phyloP scores from a whole-genome alignment of 1,140 invertebrate species.

The Ganaspis sp. region DNA sequence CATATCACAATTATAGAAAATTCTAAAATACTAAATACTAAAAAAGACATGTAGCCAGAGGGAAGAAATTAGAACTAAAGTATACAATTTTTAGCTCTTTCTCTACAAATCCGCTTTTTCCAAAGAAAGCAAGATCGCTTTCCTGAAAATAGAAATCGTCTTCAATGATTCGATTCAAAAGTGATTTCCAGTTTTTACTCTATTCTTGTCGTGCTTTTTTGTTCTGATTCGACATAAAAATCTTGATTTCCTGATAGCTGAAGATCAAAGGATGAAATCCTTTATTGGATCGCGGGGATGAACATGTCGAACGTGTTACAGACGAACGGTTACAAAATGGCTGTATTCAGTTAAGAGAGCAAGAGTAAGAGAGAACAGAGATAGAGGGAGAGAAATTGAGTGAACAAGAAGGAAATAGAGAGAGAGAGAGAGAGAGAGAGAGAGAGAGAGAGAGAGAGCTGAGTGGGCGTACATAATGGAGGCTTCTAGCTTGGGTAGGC shows the following conservation, averaged over 20 bases:
- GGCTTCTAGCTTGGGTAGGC: constrained; percentile 66
- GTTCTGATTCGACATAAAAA: constrained; percentile 3
- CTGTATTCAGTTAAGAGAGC: constrained; percentile 66
- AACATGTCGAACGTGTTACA: constrained; percentile 53
- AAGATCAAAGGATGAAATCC: constrained; percentile 53
- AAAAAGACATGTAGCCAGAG: too few species aligned
- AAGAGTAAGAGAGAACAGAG: background rate
- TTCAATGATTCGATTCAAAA: background rate
- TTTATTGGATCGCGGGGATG: constrained; percentile 52
- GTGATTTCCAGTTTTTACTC: background rate
- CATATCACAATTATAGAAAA: too few species aligned
- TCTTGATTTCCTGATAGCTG: constrained; percentile 31
- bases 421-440: too few species aligned
- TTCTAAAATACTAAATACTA: too few species aligned
- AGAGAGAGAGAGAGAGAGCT: constrained; percentile 31
- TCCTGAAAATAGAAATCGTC: background rate
- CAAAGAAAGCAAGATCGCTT: background rate
- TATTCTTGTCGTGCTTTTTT: background rate
- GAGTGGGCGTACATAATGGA: constrained; percentile 76
- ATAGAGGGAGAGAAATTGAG: constrained; percentile 23
- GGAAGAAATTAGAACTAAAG: too few species aligned
- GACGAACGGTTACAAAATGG: constrained; percentile 73
- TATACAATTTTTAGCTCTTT: too few species aligned
- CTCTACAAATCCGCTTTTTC: background rate
- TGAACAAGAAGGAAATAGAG: background rate